Percentiles rank a stretch among this genome's conserved stretches.
Conservation (phyloP, 92 coral and sea anemone species). For the Phenganax marumi region DNA sequence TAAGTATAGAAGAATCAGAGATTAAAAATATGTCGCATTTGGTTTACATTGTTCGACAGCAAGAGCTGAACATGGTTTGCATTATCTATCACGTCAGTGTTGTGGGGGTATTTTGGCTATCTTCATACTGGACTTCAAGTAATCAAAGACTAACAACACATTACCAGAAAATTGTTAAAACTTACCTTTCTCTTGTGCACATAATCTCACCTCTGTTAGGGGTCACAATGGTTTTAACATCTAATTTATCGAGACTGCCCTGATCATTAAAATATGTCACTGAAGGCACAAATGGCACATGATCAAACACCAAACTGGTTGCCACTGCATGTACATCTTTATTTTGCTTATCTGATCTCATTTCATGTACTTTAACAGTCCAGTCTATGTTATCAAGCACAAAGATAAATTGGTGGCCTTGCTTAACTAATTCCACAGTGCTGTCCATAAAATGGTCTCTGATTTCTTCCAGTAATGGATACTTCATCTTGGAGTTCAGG, state of each 20-base stretch:
- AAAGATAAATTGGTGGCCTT: constrained; percentile 16
- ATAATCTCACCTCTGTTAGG: constrained; percentile 14
- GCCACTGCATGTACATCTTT: constrained; percentile 10
- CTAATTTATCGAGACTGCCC: background rate
- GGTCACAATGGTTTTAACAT: constrained; percentile 19
- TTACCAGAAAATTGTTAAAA: background rate
- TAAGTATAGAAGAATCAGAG: background rate
- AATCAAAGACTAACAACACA: too few species aligned
- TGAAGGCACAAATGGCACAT: background rate
- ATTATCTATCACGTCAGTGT: too few species aligned
- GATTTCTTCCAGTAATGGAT: constrained; percentile 11
- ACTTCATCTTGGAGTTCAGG: background rate
- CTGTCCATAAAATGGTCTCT: constrained; percentile 16
- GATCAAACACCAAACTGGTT: constrained; percentile 10
- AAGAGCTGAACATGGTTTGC: too few species aligned
- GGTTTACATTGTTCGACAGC: background rate
- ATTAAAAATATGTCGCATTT: background rate
- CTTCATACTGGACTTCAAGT: too few species aligned
- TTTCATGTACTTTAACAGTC: constrained; percentile 16
- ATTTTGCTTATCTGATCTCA: constrained; percentile 19
- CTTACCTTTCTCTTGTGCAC: constrained; percentile 19
- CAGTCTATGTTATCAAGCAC: constrained; percentile 19
- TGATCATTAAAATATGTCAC: background rate
- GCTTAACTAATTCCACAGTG: background rate
- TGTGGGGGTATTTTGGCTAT: too few species aligned